phyloP scores from a whole-genome alignment of 1,140 invertebrate species.

The Pseudobourletiella spinata region DNA sequence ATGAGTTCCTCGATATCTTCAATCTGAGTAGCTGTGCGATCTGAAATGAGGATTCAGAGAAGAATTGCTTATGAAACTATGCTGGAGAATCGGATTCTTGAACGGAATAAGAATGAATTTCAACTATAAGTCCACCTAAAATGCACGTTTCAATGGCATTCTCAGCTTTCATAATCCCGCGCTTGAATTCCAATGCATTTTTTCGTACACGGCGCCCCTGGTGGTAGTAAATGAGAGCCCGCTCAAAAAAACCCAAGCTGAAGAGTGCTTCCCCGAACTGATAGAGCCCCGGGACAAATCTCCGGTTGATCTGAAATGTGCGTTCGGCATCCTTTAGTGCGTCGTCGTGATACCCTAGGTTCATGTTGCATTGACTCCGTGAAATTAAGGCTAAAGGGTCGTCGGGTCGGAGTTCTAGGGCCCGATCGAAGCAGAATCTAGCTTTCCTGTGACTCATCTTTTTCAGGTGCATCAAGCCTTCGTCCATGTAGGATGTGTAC shows the following conservation, averaged over 20 bases:
- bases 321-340: background rate
- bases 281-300: background rate
- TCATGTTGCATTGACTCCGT: background rate
- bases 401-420: background rate
- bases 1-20: slow-evolving; percentile 1
- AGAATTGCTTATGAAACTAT: too few relatives aligned
- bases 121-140: too few relatives aligned
- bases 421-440: background rate
- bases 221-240: background rate
- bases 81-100: too few relatives aligned
- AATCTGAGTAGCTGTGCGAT: background rate
- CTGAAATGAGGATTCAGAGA: background rate
- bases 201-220: background rate
- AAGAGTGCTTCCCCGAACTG: background rate
- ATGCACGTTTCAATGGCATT: background rate
- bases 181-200: background rate
- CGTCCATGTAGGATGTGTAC: slow-evolving; percentile 1
- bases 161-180: background rate
- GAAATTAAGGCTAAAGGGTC: background rate
- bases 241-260: background rate
- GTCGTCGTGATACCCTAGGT: background rate
- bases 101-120: too few relatives aligned
- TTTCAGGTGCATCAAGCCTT: slow-evolving; percentile 2
- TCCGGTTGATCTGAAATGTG: background rate
- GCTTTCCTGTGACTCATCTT: background rate